Evolutionary conservation across 2,797 vertebrate genomes (phyloP).

Genomic region (Orestias chungarensis): DNA sequence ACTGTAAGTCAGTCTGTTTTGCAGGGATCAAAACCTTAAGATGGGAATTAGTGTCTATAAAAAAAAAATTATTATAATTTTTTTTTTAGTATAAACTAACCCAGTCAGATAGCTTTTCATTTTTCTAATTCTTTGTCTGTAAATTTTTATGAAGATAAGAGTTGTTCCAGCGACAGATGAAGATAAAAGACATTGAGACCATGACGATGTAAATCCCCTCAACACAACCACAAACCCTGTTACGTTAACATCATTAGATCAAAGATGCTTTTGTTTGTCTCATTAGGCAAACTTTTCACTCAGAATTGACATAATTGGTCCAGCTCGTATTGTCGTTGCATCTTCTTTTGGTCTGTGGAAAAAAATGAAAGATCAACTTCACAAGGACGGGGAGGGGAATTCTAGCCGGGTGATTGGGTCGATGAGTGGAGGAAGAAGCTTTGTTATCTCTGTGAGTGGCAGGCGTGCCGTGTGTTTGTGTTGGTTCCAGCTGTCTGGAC

Average conservation of each 20-base stretch:
- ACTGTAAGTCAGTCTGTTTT: constrained; percentile 13
- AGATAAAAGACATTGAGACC: constrained; percentile 2
- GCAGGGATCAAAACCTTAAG: constrained; percentile 49
- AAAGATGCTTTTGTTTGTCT: constrained; percentile 4
- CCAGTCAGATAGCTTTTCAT: constrained; percentile 4
- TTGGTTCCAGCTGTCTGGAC: constrained; percentile 62
- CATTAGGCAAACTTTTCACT: constrained; percentile 15
- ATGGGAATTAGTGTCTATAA: constrained; percentile 18
- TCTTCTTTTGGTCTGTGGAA: constrained; percentile 34
- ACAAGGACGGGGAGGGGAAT: constrained; percentile 29
- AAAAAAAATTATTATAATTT: constrained; percentile 28
- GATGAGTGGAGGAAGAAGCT: constrained; percentile 50
- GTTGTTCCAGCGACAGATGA: background rate
- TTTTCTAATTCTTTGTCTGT: constrained; percentile 19
- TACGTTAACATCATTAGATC: background rate
- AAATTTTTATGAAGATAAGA: constrained; percentile 25
- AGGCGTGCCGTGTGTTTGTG: constrained; percentile 57
- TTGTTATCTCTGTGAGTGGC: constrained; percentile 47
- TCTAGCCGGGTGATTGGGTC: constrained; percentile 67
- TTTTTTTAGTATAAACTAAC: constrained; percentile 19
- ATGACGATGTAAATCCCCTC: background rate
- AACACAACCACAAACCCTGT: background rate
- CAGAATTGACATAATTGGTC: constrained; percentile 10
- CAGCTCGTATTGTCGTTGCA: constrained; percentile 8
- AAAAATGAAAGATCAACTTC: constrained; percentile 25